Evolutionary conservation across 2,888 invertebrate species (phyloP).

Genomic region (Chaitophorus viminalis): DNA sequence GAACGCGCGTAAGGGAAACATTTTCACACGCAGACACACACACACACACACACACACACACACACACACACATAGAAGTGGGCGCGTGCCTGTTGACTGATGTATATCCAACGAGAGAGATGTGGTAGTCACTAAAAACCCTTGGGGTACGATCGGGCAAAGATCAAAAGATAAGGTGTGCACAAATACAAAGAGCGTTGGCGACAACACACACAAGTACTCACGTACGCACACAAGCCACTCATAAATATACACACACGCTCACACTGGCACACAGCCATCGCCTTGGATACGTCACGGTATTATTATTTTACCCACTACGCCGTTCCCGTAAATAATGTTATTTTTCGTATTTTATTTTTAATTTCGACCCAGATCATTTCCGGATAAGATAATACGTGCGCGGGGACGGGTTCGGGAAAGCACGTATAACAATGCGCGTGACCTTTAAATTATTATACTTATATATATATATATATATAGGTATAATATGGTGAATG

Average conservation of each 20-base stretch:
- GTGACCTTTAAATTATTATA: too few species aligned
- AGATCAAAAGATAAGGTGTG: slow-evolving; percentile 21
- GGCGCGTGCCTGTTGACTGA: slow-evolving; percentile 20
- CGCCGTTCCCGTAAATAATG: not conserved
- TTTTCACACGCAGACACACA: not conserved
- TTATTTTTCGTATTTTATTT: slow-evolving; percentile 37
- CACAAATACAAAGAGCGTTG: not conserved
- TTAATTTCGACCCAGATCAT: slow-evolving; percentile 22
- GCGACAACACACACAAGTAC: not conserved
- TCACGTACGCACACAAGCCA: not conserved
- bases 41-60: not conserved
- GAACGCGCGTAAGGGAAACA: not conserved
- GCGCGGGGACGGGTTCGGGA: not conserved
- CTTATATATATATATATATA: too few species aligned
- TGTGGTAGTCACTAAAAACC: not conserved
- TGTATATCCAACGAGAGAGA: slow-evolving; percentile 10
- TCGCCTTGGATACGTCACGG: slow-evolving; percentile 38
- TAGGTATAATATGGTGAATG: too few species aligned
- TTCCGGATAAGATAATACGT: not conserved
- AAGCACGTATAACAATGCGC: not conserved
- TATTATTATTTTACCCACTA: not conserved
- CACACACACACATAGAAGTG: not conserved
- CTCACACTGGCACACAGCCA: not conserved
- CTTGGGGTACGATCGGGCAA: slow-evolving; percentile 12
- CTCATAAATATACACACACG: not conserved